These are phyloP conservation scores for Chanos chanos DNA, from an alignment of 2,797 vertebrate genomes.

Conservation along the genomic window DNA sequence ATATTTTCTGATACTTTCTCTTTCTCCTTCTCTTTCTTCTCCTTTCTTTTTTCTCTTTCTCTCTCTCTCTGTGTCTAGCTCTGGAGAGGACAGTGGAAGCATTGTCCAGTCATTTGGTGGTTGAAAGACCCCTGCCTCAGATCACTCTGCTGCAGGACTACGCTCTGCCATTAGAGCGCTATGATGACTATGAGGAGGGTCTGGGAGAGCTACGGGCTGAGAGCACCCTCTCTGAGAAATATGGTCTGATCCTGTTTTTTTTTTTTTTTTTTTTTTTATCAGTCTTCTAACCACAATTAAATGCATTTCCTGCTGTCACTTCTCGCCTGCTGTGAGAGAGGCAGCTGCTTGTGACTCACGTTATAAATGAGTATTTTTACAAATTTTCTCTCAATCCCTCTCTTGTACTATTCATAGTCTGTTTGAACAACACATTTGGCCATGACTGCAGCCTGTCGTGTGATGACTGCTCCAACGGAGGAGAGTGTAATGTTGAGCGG, in stretches of 20 bases:
- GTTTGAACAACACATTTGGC: conserved; percentile 76
- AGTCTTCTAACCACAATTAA: no score
- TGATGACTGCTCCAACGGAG: conserved; percentile 74
- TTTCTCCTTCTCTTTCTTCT: not conserved
- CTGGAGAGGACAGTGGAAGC: conserved; percentile 54
- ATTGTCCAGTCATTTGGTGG: conserved; percentile 45
- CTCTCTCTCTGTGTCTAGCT: conserved; percentile 44
- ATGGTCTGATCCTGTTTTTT: conserved; percentile 67
- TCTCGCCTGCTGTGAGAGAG: no score
- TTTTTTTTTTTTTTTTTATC: no score
- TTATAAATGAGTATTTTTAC: not conserved
- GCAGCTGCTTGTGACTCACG: no score
- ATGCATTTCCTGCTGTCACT: no score
- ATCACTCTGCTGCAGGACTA: conserved; percentile 67
- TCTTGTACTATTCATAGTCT: conserved; percentile 65
- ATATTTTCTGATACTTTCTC: not conserved
- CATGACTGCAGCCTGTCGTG: conserved; percentile 79
- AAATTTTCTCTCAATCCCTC: not conserved
- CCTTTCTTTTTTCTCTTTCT: not conserved
- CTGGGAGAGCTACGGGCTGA: conserved; percentile 74
- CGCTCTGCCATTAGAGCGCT: conserved; percentile 60
- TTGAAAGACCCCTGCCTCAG: conserved; percentile 60
- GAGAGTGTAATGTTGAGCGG: conserved; percentile 51
- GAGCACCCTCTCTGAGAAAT: conserved; percentile 71
- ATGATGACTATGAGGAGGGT: conserved; percentile 64